These are phyloP conservation scores for Theropithecus gelada DNA, from an alignment of 2,113 vertebrate genomes.

Conservation along the genomic window DNA sequence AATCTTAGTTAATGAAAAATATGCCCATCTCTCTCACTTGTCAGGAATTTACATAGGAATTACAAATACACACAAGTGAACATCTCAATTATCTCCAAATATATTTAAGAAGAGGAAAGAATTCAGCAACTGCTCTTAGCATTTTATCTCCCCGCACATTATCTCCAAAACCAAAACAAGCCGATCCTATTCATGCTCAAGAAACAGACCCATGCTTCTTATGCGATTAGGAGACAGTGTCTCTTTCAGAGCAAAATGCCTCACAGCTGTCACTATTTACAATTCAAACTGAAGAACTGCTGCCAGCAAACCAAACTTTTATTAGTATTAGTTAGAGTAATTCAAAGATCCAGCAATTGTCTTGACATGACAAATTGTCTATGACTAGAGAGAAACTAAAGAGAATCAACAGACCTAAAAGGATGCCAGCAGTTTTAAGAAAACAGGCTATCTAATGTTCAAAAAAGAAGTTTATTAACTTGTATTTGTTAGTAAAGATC, in stretches of 20 bases:
- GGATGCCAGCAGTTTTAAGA: not conserved
- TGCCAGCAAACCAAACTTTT: conserved; percentile 63
- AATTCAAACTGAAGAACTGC: conserved; percentile 40
- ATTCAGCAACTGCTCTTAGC: conserved; percentile 20
- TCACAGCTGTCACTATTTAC: conserved; percentile 69
- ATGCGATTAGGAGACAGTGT: conserved; percentile 20
- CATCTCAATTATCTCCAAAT: conserved; percentile 45
- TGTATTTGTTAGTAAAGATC: not conserved
- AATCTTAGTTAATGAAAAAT: not conserved
- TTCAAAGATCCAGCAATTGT: conserved; percentile 43
- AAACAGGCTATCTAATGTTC: conserved; percentile 36
- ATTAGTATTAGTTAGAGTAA: conserved; percentile 42
- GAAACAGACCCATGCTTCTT: conserved; percentile 8
- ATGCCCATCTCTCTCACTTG: not conserved
- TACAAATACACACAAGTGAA: not conserved
- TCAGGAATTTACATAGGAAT: conserved; percentile 37
- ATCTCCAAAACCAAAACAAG: conserved; percentile 59
- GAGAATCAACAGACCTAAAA: not conserved
- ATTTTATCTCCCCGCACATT: not conserved
- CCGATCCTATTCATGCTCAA: not conserved
- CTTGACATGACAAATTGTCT: conserved; percentile 53
- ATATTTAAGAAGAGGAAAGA: conserved; percentile 12
- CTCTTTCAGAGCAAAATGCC: conserved; percentile 62
- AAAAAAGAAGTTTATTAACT: conserved; percentile 7
- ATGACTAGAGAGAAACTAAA: conserved; percentile 37